Evolutionary conservation across 2,888 invertebrate species (phyloP), one percentile per base, ranked within the genome.

Genomic region (Platycnemis pennipes): DNA sequence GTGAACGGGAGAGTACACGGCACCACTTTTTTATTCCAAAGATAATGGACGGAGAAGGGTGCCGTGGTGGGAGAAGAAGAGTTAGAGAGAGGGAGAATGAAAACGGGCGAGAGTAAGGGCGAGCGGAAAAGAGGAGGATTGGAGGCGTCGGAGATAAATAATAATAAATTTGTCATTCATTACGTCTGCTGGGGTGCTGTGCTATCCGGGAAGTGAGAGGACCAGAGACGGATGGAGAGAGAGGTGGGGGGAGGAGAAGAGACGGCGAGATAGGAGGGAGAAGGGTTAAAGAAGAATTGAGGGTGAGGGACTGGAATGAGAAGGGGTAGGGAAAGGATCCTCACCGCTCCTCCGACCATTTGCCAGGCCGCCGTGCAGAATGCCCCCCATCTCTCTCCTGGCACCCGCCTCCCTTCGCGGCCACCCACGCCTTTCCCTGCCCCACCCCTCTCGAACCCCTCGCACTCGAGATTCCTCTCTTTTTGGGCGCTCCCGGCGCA

Each of bases 151-250:
- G 63, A 91, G 91, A 91, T 91, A 91, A 91, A 91, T 89, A 91
- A 91, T 69, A 91, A 69, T 91, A 91, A 91, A 91, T 91, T 91
- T 69, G 91, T 91, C 91, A 91, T 91, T 69, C 91, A 91, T 63
- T 91, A 69, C 69, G 91, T 91, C 69, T 91, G 89, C 42, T 56
- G 89, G 89, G 89, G 89, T 89, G 69, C 63, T 91, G 53, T 53
- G 63, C 91, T 91, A 91, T 91, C 91, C 91, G 91, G 91, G 44
- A 22, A 77, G 77, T 11, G 49, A 77, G 77, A 7, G 69, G 69
- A 31, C 26, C n/a, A 3, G 26, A 63, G 63, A 63, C 22, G 22
- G 5, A 22, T 5, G 22, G 63, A n/a, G 63, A 63, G 63, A 63
- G 63, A n/a, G 2, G 63, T 3, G 8, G 63, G n/a, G 49, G 19